phyloP scores from a whole-genome alignment of 2,797 vertebrate species.

The Acipenser oxyrinchus region DNA sequence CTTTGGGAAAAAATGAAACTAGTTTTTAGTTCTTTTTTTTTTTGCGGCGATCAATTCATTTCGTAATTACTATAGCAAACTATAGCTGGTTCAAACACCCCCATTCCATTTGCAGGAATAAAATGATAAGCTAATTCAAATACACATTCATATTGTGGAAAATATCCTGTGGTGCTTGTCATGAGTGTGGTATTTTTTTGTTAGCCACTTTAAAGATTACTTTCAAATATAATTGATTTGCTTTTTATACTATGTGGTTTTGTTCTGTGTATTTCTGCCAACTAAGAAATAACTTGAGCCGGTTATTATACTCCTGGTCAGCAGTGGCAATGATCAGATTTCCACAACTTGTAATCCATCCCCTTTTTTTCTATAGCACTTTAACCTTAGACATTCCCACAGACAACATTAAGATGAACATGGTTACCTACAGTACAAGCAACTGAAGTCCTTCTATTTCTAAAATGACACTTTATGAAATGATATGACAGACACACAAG shows the following conservation, averaged over 20 bases:
- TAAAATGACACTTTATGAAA: too few species aligned
- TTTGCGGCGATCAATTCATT: background rate
- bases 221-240: background rate
- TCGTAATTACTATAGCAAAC: too few species aligned
- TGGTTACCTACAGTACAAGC: too few species aligned
- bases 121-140: too few species aligned
- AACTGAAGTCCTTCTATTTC: too few species aligned
- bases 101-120: background rate
- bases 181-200: background rate
- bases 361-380: too few species aligned
- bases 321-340: too few species aligned
- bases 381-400: too few species aligned
- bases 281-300: background rate
- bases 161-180: background rate
- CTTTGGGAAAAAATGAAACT: slow-evolving; percentile 11
- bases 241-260: slow-evolving; percentile 1
- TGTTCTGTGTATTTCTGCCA: background rate
- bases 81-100: background rate
- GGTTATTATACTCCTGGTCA: too few species aligned
- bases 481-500: too few species aligned
- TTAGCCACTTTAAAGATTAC: background rate
- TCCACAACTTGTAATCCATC: too few species aligned
- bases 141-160: background rate
- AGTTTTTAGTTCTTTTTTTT: slow-evolving; percentile 17
- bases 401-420: too few species aligned